phyloP scores from a whole-genome alignment of 1,140 invertebrate genomes.

The Ceratosolen fusciceps region DNA sequence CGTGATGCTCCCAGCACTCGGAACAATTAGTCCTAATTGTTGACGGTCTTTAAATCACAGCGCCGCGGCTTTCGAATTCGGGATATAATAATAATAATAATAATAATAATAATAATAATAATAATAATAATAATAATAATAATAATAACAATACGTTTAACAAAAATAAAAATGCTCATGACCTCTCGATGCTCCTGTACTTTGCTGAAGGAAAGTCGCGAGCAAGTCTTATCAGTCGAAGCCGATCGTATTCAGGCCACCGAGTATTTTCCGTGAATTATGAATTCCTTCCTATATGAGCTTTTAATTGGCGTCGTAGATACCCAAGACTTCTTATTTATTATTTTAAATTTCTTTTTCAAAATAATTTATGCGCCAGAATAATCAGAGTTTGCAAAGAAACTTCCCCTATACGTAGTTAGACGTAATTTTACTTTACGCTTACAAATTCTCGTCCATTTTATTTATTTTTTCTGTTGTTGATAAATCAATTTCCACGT shows the following conservation, averaged over 20 bases:
- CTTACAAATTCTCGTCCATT: no score
- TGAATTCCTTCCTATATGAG: not conserved
- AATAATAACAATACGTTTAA: not conserved
- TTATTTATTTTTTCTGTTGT: no score
- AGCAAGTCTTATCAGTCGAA: conserved; percentile 19
- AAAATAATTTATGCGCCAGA: not conserved
- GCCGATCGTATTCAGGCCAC: not conserved
- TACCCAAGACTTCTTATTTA: conserved; percentile 22
- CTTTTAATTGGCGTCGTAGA: conserved; percentile 40
- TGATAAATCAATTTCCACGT: no score
- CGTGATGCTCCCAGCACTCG: no score
- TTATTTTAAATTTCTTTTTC: conserved; percentile 1
- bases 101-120: no score
- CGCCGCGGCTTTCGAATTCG: no score
- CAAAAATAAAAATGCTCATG: conserved; percentile 6
- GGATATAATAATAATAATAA: no score
- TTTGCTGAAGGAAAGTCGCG: not conserved
- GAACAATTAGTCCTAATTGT: no score
- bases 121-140: no score
- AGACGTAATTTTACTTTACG: no score
- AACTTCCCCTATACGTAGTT: no score
- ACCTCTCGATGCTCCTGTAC: not conserved
- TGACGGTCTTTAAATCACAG: no score
- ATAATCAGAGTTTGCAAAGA: not conserved
- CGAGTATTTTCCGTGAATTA: not conserved